phyloP scores from a whole-genome alignment of 2,113 vertebrate species.

The Eulemur rufifrons region DNA sequence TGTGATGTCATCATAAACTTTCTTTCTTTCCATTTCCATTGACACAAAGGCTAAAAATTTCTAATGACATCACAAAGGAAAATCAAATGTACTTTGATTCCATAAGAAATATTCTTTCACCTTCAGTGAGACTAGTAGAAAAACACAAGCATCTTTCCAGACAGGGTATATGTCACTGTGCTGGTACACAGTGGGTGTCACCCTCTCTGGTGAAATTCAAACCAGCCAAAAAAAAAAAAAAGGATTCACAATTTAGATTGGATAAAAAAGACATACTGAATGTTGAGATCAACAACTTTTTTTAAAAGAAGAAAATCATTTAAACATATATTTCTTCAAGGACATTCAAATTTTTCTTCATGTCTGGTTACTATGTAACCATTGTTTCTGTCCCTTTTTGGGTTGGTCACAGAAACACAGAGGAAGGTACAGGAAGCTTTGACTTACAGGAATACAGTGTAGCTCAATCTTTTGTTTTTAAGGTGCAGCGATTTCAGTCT shows the following conservation, averaged over 20 bases:
- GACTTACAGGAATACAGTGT: constrained; percentile 87
- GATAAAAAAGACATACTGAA: constrained; percentile 75
- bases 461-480: constrained; percentile 89
- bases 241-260: constrained; percentile 76
- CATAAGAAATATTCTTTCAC: constrained; percentile 74
- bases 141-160: constrained; percentile 68
- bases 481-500: constrained; percentile 90
- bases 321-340: constrained; percentile 81
- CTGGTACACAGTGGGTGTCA: constrained; percentile 52
- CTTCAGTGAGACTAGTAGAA: constrained; percentile 63
- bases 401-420: constrained; percentile 77
- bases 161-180: constrained; percentile 73
- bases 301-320: constrained; percentile 78
- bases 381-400: constrained; percentile 75
- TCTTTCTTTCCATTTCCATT: constrained; percentile 63
- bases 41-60: constrained; percentile 71
- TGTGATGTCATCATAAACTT: constrained; percentile 83
- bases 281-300: constrained; percentile 72
- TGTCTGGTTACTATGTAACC: constrained; percentile 80
- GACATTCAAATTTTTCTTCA: constrained; percentile 81
- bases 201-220: constrained; percentile 72
- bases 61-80: constrained; percentile 78
- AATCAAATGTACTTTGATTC: constrained; percentile 67
- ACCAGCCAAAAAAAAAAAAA: constrained; percentile 72
- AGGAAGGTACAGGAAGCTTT: constrained; percentile 82